A percentile compares a stretch with the other conserved stretches of the same genome.
Evolutionary conservation across 2,888 invertebrate species (phyloP).

Genomic region (Macrosoma leucophasiata): DNA sequence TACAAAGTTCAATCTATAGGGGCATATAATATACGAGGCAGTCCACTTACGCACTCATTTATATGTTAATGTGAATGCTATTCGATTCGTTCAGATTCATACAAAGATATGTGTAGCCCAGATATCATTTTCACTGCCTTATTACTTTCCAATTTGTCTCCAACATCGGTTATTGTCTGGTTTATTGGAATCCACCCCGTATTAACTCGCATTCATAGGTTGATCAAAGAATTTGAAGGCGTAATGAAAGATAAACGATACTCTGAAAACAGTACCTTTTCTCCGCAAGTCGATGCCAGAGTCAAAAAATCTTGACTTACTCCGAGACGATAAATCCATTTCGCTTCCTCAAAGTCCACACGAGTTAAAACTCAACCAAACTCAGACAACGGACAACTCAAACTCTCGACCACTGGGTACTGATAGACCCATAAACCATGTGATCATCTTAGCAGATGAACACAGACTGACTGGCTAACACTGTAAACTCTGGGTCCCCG

Average conservation of each 20-base stretch:
- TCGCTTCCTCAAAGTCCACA: conserved; percentile 34
- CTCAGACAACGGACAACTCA: conserved; percentile 10
- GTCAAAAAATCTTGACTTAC: conserved; percentile 76
- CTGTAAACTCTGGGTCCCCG: conserved; percentile 54
- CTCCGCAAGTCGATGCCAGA: conserved; percentile 71
- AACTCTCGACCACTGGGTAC: conserved; percentile 53
- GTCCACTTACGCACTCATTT: conserved; percentile 74
- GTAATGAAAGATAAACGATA: conserved; percentile 12
- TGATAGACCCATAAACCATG: conserved; percentile 60
- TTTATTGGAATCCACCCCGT: conserved; percentile 50
- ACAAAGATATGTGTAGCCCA: conserved; percentile 63
- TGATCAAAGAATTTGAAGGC: conserved; percentile 9
- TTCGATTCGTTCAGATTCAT: conserved; percentile 63
- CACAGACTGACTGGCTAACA: conserved; percentile 73
- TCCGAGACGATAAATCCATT: conserved; percentile 70
- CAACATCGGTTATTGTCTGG: conserved; percentile 65
- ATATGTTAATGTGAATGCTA: conserved; percentile 69
- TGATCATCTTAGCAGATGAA: conserved; percentile 74
- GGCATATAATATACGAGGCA: conserved; percentile 52
- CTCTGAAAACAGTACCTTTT: conserved; percentile 56
- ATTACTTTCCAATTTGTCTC: conserved; percentile 75
- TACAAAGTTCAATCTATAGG: conserved; percentile 40
- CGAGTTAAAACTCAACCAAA: conserved; percentile 20
- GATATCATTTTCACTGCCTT: conserved; percentile 74
- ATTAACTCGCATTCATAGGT: conserved; percentile 43